These are phyloP conservation scores for Cyclura pinguis DNA, from an alignment of 2,797 vertebrate species.

Conservation along the genomic window DNA sequence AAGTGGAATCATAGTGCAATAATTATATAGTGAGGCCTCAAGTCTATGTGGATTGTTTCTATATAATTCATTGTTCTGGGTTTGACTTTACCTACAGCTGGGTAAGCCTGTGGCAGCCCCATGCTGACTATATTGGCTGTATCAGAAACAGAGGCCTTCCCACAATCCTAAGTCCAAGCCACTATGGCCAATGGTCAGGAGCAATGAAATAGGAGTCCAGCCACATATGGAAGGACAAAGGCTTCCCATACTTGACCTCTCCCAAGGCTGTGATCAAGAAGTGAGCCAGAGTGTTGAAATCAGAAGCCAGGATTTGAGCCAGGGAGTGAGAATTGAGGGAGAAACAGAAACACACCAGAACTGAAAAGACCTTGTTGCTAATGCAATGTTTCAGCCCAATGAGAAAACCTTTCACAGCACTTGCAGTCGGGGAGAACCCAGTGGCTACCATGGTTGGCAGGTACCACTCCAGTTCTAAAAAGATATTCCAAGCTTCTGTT, in stretches of 20 bases:
- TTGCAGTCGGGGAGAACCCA: not conserved
- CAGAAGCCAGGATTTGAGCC: not conserved
- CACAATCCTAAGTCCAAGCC: too few species aligned
- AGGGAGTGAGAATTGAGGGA: too few species aligned
- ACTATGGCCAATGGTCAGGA: too few species aligned
- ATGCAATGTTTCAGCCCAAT: not conserved
- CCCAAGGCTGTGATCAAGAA: not conserved
- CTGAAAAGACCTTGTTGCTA: too few species aligned
- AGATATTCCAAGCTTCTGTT: not conserved
- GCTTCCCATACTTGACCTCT: not conserved
- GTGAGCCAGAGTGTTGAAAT: not conserved
- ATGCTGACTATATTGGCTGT: too few species aligned
- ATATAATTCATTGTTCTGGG: not conserved
- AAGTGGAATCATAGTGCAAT: too few species aligned
- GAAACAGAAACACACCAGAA: not conserved
- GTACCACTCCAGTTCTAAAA: not conserved
- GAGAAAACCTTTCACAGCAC: not conserved
- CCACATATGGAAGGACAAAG: too few species aligned
- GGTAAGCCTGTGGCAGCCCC: not conserved
- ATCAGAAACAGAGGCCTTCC: too few species aligned
- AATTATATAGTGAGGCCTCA: too few species aligned
- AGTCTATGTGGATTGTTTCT: not conserved
- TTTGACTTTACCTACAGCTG: not conserved
- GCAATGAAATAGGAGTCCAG: too few species aligned
- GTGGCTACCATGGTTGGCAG: not conserved